A percentile compares a stretch with the other conserved stretches of the same genome.
phyloP scores from a whole-genome alignment of 2,797 vertebrate species.

The Aphelocoma californica region DNA sequence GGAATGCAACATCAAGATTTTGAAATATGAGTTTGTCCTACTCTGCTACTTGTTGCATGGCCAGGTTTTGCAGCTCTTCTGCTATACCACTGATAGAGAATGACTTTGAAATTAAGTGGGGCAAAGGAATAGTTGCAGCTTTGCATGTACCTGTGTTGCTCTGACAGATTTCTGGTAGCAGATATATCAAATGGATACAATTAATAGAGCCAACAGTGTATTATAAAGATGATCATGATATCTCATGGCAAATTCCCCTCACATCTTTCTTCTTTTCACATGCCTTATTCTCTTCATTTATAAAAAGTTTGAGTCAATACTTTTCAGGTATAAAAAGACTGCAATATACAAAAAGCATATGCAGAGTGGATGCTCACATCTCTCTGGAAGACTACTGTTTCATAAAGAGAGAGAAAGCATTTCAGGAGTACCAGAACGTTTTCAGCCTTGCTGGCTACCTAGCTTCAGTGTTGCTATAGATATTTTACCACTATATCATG shows the following conservation, averaged over 20 bases:
- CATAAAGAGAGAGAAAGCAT: neutral
- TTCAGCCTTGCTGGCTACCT: neutral
- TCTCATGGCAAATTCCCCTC: neutral
- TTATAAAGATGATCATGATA: neutral
- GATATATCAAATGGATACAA: neutral
- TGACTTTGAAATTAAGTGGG: neutral
- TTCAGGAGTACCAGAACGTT: neutral
- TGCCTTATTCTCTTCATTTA: neutral
- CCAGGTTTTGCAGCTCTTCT: neutral
- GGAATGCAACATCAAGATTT: neutral
- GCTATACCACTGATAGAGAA: neutral
- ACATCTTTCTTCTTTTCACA: neutral
- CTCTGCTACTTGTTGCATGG: neutral
- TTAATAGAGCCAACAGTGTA: neutral
- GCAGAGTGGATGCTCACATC: neutral
- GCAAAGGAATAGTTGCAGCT: neutral
- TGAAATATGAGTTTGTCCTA: neutral
- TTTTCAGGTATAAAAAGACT: neutral
- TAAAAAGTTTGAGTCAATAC: neutral
- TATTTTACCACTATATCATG: neutral
- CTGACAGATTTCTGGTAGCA: neutral
- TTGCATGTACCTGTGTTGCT: fast-evolving
- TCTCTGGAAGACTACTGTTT: neutral
- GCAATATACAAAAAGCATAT: neutral
- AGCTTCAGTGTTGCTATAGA: neutral